These are phyloP conservation scores for Paedocypris micromegethes DNA, from an alignment of 2,797 vertebrate species.

Conservation along the genomic window DNA sequence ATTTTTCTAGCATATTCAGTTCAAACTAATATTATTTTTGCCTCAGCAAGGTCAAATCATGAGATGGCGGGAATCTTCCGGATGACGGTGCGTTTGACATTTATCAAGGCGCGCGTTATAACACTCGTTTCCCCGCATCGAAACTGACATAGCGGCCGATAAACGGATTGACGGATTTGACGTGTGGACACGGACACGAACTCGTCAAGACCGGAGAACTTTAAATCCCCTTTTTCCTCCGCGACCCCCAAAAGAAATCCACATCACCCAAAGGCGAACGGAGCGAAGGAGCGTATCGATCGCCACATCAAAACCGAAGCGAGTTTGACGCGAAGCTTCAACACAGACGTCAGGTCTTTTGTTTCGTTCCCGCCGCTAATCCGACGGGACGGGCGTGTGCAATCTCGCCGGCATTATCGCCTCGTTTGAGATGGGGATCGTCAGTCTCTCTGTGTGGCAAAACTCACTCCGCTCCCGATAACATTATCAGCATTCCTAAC, in stretches of 20 bases:
- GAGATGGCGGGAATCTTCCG: background rate
- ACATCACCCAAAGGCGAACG: no score
- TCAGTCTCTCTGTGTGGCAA: constrained; percentile 69
- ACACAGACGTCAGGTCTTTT: constrained; percentile 45
- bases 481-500: constrained; percentile 73
- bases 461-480: constrained; percentile 66
- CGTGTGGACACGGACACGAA: background rate
- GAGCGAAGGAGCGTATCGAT: no score
- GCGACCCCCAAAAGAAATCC: background rate
- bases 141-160: background rate
- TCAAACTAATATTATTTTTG: background rate
- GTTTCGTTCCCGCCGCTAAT: constrained; percentile 61
- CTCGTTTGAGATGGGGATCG: constrained; percentile 64
- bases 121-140: background rate
- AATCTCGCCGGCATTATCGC: constrained; percentile 47
- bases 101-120: background rate
- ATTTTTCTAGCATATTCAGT: no score
- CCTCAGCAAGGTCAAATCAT: background rate
- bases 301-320: background rate
- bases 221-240: background rate
- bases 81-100: background rate
- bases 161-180: constrained; percentile 7
- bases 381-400: constrained; percentile 58
- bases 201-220: constrained; percentile 7
- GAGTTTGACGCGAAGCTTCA: background rate